Evolutionary conservation across 2,113 vertebrate genomes (phyloP), one percentile per base, ranked within the genome.

Genomic region (Halcyon malimbica): DNA sequence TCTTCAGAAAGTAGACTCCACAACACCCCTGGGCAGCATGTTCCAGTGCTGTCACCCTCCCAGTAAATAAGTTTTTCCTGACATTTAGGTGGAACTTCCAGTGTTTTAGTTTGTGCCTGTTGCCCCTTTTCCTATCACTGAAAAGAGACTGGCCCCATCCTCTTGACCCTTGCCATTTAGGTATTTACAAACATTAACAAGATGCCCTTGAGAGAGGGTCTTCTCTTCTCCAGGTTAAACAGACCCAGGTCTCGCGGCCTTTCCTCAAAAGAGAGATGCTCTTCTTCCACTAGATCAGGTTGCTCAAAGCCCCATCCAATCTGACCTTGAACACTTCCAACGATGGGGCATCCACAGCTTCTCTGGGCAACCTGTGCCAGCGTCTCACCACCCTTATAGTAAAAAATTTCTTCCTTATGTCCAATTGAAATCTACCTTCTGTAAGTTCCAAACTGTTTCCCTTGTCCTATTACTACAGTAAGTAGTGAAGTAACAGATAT

Each of bases 291-390:
- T 12, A 62, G 18, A 41, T 0, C n/a, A 74, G 13, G 35, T 8
- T 88, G 31, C 31, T 51, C 50, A 31, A 25, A 33, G 33, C 9
- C 9, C 29, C 12, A 5, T 65, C 16, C 60, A 62, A 1, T 39
- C 75, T 65, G 70, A 4, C 25, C 33, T 74, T 65, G 44, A 51
- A 57, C 19, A n/a, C 19, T 65, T 5, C 14, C 60, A 70, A 5
- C 2, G 8, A 33, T 28, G 56, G 21, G 12, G 19, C 9, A 81
- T 3, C 16, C 33, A 62, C 29, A 81, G 0, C 2, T 33, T 51
- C 56, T 4, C 29, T 53, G 51, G 41, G 6, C 6, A 79, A 2
- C 17, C 16, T 53, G 6, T 51, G 0, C 20, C 71, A 77, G 2
- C 5, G 2, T 5, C 11, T 70, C 65, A 70, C 8, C 29, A 26